Evolutionary conservation across 2,888 invertebrate genomes (phyloP).

Genomic region (Chaetoderma sp.): DNA sequence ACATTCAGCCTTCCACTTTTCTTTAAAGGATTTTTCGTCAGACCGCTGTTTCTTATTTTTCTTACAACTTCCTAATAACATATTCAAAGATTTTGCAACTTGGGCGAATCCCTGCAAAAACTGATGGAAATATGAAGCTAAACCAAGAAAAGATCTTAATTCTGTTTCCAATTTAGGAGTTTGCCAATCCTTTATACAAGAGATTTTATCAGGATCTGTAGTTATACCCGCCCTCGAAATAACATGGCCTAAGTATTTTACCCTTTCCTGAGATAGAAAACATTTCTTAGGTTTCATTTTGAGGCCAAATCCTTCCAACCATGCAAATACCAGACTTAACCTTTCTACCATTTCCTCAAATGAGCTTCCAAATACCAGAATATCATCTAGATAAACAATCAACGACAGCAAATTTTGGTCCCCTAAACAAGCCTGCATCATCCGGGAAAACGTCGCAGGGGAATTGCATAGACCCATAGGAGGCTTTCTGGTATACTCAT

Average conservation of each 20-base stretch:
- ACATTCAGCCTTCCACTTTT: conserved; percentile 11
- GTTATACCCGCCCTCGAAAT: conserved; percentile 24
- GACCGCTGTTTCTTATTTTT: background rate
- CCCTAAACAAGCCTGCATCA: conserved; percentile 31
- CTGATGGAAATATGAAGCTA: conserved; percentile 33
- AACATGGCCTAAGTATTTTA: conserved; percentile 32
- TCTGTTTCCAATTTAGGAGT: conserved; percentile 23
- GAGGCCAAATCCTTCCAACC: conserved; percentile 27
- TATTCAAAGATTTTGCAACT: conserved; percentile 33
- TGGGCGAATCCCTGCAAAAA: conserved; percentile 34
- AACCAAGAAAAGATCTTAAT: conserved; percentile 31
- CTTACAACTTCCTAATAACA: conserved; percentile 11
- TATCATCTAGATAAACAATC: conserved; percentile 37
- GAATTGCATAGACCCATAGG: conserved; percentile 30
- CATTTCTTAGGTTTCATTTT: conserved; percentile 40
- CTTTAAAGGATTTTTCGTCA: background rate
- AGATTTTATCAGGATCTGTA: conserved; percentile 33
- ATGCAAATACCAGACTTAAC: conserved; percentile 34
- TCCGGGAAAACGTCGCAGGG: conserved; percentile 35
- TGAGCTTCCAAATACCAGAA: conserved; percentile 34
- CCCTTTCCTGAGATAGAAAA: conserved; percentile 20
- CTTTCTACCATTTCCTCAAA: conserved; percentile 32
- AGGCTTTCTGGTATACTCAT: conserved; percentile 34
- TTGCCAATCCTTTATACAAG: conserved; percentile 30
- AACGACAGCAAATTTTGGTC: conserved; percentile 30